Base-by-base conservation (phyloP, 2,888 invertebrate genomes). In the Drosophila subquinaria region DNA sequence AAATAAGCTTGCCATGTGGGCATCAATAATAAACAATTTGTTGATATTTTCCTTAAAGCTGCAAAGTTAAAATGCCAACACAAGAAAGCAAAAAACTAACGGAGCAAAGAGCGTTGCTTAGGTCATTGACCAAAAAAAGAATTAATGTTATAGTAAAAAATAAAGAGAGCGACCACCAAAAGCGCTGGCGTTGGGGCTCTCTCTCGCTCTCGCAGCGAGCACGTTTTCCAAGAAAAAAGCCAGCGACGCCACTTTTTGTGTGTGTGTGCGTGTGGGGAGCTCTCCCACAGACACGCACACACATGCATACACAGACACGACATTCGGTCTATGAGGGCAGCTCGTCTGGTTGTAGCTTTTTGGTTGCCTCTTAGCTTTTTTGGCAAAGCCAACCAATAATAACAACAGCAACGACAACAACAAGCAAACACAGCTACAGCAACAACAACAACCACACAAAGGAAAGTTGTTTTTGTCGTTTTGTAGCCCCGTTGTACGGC, bases 51-150 rank as follows among this genome's bases (percentile, higher is more conserved):
- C 55, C 40, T 66, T 23, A 56, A 60, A 64, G 57, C 53, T 61
- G 60, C 68, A 52, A 59, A 53, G 17, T 52, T 33, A 30, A 50
- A 43, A 57, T n/a, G 27, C 59, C 33, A 74, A 70, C 17, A 8
- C 23, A 42, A 62, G 52, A 69, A 53, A 65, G 36, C 40, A 69
- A 63, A 73, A 77, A 76, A 67, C 72, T 79, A 83, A 83, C 79
- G 87, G 83, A 69, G 74, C 57, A 63, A 67, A 76, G 57, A 73
- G 76, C 59, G 67, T 52, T 74, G 75, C 86, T 88, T 88, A 83
- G 85, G 85, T 86, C 85, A 86, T 86, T 86, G 85, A 86, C 85
- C 85, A 86, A 86, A 86, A 84, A 88, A 85, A 88, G 82, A 85
- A 73, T 69, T 69, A 82, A 74, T 71, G 69, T 73, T 60, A 64